Evolutionary conservation across 2,888 invertebrate genomes (phyloP).

Genomic region (Drosophila paucipuncta): DNA sequence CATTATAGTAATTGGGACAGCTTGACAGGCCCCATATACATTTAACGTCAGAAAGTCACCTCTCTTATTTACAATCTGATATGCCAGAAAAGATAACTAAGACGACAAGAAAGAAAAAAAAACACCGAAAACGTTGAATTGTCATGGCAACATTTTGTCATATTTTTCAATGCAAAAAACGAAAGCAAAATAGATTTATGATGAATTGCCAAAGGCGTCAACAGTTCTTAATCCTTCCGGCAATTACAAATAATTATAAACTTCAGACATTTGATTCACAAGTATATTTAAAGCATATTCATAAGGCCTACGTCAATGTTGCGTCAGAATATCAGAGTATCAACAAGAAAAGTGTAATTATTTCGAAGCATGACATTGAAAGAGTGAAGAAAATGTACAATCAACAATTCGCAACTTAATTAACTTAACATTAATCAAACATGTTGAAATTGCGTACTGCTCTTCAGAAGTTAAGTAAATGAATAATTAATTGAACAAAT

Average conservation of each 20-base stretch:
- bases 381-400: background rate
- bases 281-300: background rate
- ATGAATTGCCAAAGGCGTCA: conserved; percentile 10
- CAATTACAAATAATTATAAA: conserved; percentile 9
- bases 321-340: background rate
- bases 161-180: conserved; percentile 12
- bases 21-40: conserved; percentile 28
- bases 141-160: conserved; percentile 9
- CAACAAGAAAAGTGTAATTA: background rate
- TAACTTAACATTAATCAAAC: conserved; percentile 5
- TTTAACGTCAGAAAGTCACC: background rate
- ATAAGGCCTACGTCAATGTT: background rate
- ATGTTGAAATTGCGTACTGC: background rate
- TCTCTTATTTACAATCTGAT: conserved; percentile 31
- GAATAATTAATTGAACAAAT: background rate
- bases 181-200: conserved; percentile 35
- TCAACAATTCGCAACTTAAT: conserved; percentile 4
- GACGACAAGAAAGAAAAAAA: background rate
- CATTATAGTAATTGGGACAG: conserved; percentile 36
- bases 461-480: background rate
- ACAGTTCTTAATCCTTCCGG: background rate
- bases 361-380: background rate
- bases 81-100: conserved; percentile 7
- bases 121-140: background rate
- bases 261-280: conserved; percentile 16